phyloP scores from a whole-genome alignment of 2,797 vertebrate genomes.

The Dermochelys coriacea region DNA sequence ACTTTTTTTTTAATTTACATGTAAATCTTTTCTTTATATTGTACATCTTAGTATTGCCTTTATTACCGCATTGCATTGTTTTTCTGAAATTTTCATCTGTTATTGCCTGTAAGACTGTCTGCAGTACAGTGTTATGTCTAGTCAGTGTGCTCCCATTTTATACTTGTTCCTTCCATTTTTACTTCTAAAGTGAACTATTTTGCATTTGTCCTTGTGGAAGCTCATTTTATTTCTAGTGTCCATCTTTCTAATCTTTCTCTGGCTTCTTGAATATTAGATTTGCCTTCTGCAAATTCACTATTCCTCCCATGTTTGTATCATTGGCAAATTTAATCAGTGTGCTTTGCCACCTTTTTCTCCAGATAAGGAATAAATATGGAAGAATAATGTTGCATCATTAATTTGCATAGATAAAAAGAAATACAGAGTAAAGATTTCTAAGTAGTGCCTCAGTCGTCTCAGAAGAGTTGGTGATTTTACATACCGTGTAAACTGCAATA shows the following conservation, averaged over 20 bases:
- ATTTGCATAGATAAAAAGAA: background rate
- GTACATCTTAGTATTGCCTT: background rate
- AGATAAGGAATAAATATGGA: background rate
- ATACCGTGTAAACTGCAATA: background rate
- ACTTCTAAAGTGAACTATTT: slow-evolving; percentile 16
- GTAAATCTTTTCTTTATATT: slow-evolving; percentile 1
- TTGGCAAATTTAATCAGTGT: slow-evolving; percentile 26
- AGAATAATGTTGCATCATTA: background rate
- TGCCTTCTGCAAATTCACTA: background rate
- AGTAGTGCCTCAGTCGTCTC: background rate
- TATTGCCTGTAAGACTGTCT: slow-evolving; percentile 17
- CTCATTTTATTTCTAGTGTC: slow-evolving; percentile 41
- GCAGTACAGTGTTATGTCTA: background rate
- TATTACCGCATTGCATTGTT: slow-evolving; percentile 12
- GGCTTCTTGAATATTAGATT: slow-evolving; percentile 16
- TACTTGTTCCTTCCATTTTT: slow-evolving; percentile 24
- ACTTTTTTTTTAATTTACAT: slow-evolving; percentile 42
- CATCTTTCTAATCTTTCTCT: slow-evolving; percentile 21
- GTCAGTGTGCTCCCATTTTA: slow-evolving; percentile 7
- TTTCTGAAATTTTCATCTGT: slow-evolving; percentile 24
- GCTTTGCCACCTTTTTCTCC: slow-evolving; percentile 10
- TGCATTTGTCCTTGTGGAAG: slow-evolving; percentile 38
- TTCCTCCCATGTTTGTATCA: background rate
- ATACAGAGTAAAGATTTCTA: background rate
- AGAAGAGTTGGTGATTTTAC: background rate